Evolutionary conservation across 1,140 invertebrate genomes (phyloP).

Genomic region (Calliphora vicina): DNA sequence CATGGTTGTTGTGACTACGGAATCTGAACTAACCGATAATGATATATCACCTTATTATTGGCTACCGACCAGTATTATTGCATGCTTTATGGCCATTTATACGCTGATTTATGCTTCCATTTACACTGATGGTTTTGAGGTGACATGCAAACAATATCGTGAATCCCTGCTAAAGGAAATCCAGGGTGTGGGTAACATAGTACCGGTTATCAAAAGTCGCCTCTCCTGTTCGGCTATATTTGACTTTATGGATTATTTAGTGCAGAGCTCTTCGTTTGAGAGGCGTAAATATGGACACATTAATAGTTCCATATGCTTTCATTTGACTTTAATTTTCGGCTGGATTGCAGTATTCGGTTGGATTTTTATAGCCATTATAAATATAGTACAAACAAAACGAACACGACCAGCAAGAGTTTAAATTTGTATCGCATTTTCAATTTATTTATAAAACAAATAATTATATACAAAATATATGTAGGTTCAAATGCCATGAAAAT

Average conservation of each 20-base stretch:
- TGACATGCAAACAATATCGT: conserved; percentile 73
- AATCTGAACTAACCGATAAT: conserved; percentile 64
- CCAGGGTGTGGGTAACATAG: conserved; percentile 68
- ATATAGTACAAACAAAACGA: conserved; percentile 66
- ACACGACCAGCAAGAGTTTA: conserved; percentile 51
- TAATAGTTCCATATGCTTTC: conserved; percentile 70
- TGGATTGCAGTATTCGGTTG: conserved; percentile 70
- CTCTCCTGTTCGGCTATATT: conserved; percentile 72
- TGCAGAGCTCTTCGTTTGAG: conserved; percentile 67
- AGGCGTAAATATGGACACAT: conserved; percentile 69
- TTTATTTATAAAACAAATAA: not conserved
- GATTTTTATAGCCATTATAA: conserved; percentile 65
- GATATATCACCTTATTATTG: conserved; percentile 69
- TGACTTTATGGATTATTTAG: conserved; percentile 79
- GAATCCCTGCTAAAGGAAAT: conserved; percentile 68
- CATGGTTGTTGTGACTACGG: conserved; percentile 68
- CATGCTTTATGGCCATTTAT: conserved; percentile 68
- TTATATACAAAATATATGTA: not conserved
- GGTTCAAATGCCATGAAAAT: not conserved
- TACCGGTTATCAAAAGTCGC: conserved; percentile 70
- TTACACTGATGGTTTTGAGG: conserved; percentile 72
- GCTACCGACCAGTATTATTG: conserved; percentile 67
- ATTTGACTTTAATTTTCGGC: conserved; percentile 67
- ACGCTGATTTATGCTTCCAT: conserved; percentile 70
- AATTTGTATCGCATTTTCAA: not conserved